phyloP scores from a whole-genome alignment of 2,888 invertebrate genomes.

The Aphrophora alni region DNA sequence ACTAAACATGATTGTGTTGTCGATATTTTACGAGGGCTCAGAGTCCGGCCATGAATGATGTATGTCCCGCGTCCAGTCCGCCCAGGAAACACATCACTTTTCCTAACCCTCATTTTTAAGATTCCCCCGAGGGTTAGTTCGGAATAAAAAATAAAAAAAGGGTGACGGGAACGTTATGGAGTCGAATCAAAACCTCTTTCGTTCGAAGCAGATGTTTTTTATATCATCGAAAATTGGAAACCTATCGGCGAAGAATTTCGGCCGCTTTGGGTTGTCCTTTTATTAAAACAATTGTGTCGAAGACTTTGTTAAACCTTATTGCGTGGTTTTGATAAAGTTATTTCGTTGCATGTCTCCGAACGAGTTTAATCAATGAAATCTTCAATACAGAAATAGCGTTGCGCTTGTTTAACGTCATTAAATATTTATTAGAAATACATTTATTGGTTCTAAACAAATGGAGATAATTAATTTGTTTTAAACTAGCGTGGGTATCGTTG shows the following conservation, averaged over 20 bases:
- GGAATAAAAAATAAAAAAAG: neutral
- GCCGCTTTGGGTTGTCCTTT: no score
- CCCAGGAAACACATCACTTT: slow-evolving; percentile 10
- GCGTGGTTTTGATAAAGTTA: neutral
- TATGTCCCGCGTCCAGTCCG: slow-evolving; percentile 11
- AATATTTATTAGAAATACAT: no score
- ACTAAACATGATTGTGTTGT: neutral
- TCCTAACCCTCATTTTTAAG: slow-evolving; percentile 33
- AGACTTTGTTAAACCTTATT: no score
- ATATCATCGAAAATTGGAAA: slow-evolving; percentile 36
- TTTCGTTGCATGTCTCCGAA: neutral
- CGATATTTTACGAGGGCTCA: neutral
- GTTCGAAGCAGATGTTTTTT: slow-evolving; percentile 36
- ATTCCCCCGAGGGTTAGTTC: slow-evolving; percentile 24
- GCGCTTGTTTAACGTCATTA: no score
- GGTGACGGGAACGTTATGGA: slow-evolving; percentile 10
- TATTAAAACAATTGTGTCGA: no score
- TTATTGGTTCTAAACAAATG: no score
- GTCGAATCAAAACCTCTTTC: slow-evolving; percentile 15
- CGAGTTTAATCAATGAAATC: neutral
- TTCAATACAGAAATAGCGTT: neutral
- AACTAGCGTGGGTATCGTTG: no score
- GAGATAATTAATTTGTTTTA: no score
- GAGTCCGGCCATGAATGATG: slow-evolving; percentile 33
- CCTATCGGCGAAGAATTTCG: no score